Evolutionary conservation across 1,140 invertebrate genomes (phyloP), one percentile per base, ranked within the genome.

Genomic region (Drosophila serrata): DNA sequence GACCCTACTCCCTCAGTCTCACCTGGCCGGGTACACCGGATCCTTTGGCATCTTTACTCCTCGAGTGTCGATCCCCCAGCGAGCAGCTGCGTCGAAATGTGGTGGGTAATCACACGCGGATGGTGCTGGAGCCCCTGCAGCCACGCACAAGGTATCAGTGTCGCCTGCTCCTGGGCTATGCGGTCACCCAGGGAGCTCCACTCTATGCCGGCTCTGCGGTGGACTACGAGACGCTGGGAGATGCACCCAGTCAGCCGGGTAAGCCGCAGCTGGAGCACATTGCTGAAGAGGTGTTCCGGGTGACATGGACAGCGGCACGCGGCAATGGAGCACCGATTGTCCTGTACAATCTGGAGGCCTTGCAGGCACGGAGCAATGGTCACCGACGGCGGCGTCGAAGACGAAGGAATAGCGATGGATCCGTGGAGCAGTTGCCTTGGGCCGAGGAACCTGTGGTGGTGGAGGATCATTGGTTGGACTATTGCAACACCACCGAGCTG

Each of bases 401-500:
- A 1, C 29, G 51, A 0, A n/a, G 48, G n/a, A 17, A 31, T 17
- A 67, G 81, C 12, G 80, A 74, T 0, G 79, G 77, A 0, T 49
- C 65, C 1, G 7, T 77, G 2, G 27, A 64, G 1, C 42, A 69
- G 33, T 33, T 91, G 35, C 80, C 77, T 0, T 92, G 79, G 86
- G 85, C 79, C 15, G 88, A 93, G 79, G 88, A 91, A 43, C 81
- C 81, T 0, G 3, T 48, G 51, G 78, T 72, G 12, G 74, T 94
- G 17, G 93, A 93, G 57, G 94, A 95, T 64, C 93, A 94, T 13
- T 97, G 97, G 95, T 94, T 94, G 40, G 84, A 95, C 7, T 95
- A 96, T 31, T 98, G 98, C 86, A 98, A 98, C 92, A 97, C 96
- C 53, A 96, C 96, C 35, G 94, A 95, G 94, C 93, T 92, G 72